phyloP scores from a whole-genome alignment of 2,888 invertebrate species.

The Lissocephala sabroskyi region DNA sequence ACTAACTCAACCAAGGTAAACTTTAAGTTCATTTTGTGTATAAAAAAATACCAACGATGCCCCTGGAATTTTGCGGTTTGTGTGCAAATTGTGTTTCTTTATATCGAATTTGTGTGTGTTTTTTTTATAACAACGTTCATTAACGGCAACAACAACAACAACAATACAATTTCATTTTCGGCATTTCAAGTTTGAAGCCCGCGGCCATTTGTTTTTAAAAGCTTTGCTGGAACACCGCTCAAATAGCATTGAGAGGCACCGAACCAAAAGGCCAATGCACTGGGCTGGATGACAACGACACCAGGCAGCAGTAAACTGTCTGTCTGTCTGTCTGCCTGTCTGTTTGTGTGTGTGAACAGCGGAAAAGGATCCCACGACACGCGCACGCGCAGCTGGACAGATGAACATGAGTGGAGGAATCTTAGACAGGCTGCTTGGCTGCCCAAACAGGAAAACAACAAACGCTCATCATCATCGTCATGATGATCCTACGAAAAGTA shows the following conservation, averaged over 20 bases:
- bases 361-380: no score
- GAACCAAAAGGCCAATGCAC: constrained; percentile 55
- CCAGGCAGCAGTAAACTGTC: constrained; percentile 18
- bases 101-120: constrained; percentile 18
- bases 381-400: no score
- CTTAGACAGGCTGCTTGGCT: no score
- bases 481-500: no score
- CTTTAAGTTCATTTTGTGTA: constrained; percentile 31
- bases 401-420: no score
- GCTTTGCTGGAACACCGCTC: constrained; percentile 36
- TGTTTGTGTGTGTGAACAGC: not conserved
- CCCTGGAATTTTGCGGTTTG: constrained; percentile 29
- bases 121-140: constrained; percentile 21
- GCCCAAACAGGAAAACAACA: no score
- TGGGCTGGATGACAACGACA: constrained; percentile 36
- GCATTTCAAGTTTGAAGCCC: constrained; percentile 45
- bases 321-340: constrained; percentile 2
- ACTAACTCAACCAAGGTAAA: constrained; percentile 27
- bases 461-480: no score
- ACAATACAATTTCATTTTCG: constrained; percentile 17
- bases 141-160: constrained; percentile 40
- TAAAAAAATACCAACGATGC: constrained; percentile 16
- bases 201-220: constrained; percentile 43
- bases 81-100: constrained; percentile 3
- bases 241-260: constrained; percentile 54